Conservation (phyloP, 2,797 vertebrate genomes). For the Platalea minor region DNA sequence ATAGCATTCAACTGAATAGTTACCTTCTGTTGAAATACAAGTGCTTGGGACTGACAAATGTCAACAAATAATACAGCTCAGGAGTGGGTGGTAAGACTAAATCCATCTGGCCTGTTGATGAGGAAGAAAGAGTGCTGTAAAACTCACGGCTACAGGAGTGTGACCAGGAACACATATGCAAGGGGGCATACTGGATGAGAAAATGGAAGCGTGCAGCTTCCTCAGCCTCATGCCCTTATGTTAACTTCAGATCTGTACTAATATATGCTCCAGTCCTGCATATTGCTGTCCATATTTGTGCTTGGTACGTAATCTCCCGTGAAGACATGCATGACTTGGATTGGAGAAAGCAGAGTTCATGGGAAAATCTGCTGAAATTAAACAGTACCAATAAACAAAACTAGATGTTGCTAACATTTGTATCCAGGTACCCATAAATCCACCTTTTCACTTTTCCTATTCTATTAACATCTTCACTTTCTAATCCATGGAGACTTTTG, state of each 20-base stretch:
- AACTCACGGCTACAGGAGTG: not conserved
- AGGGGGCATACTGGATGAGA: not conserved
- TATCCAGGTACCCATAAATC: not conserved
- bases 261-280: not conserved
- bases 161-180: not conserved
- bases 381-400: not conserved
- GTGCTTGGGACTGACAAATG: not conserved
- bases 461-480: not conserved
- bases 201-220: not conserved
- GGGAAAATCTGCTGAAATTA: not conserved
- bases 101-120: slow-evolving; percentile 36
- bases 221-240: not conserved
- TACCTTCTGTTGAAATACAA: not conserved
- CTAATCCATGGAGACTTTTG: not conserved
- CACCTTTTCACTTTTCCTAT: not conserved
- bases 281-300: not conserved
- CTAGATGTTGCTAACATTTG: not conserved
- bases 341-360: not conserved
- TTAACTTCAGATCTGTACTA: not conserved
- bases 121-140: not conserved
- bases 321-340: not conserved
- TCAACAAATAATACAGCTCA: not conserved
- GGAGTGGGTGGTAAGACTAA: not conserved
- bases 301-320: fast-evolving
- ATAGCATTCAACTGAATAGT: not conserved